Evolutionary conservation across 1,140 invertebrate species (phyloP).

Genomic region (Drosophila persimilis): DNA sequence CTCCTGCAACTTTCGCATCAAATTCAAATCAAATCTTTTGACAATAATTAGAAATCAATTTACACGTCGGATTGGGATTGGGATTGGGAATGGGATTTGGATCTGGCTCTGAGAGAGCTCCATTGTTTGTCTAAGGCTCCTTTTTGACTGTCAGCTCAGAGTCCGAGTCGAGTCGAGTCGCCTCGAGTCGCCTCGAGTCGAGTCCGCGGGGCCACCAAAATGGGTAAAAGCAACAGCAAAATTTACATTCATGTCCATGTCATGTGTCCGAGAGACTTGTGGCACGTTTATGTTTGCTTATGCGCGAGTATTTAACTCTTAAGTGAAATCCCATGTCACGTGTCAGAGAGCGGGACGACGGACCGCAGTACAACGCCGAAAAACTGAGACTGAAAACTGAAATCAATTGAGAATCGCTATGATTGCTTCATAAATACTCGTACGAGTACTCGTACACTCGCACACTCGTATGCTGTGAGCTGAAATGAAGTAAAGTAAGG

Average conservation of each 20-base stretch:
- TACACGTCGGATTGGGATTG: slow-evolving; percentile 64
- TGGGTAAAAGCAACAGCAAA: slow-evolving; percentile 15
- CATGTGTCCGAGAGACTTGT: slow-evolving; percentile 69
- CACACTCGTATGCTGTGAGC: slow-evolving; percentile 51
- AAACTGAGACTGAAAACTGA: slow-evolving; percentile 42
- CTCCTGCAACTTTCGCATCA: slow-evolving; percentile 42
- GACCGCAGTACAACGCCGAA: slow-evolving; percentile 25
- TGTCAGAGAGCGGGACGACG: slow-evolving; percentile 54
- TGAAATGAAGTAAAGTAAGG: slow-evolving; percentile 20
- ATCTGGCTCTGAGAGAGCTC: slow-evolving; percentile 5
- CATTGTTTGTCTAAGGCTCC: slow-evolving; percentile 66
- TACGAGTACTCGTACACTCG: slow-evolving; percentile 24
- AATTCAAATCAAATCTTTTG: slow-evolving; percentile 27
- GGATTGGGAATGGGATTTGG: slow-evolving; percentile 7
- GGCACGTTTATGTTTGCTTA: slow-evolving; percentile 77
- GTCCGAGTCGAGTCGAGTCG: slow-evolving; percentile 21
- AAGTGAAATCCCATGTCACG: slow-evolving; percentile 80
- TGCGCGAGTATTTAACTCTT: slow-evolving; percentile 72
- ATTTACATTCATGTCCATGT: slow-evolving; percentile 60
- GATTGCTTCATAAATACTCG: slow-evolving; percentile 59
- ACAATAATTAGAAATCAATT: slow-evolving; percentile 74
- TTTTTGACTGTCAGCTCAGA: slow-evolving; percentile 69
- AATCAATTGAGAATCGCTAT: slow-evolving; percentile 72
- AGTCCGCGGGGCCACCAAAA: too few relatives aligned
- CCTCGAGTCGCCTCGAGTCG: neutral